Percentiles rank a stretch among this genome's conserved stretches.
phyloP scores from a whole-genome alignment of 2,888 invertebrate genomes.

The Torymus aiolomorphi region DNA sequence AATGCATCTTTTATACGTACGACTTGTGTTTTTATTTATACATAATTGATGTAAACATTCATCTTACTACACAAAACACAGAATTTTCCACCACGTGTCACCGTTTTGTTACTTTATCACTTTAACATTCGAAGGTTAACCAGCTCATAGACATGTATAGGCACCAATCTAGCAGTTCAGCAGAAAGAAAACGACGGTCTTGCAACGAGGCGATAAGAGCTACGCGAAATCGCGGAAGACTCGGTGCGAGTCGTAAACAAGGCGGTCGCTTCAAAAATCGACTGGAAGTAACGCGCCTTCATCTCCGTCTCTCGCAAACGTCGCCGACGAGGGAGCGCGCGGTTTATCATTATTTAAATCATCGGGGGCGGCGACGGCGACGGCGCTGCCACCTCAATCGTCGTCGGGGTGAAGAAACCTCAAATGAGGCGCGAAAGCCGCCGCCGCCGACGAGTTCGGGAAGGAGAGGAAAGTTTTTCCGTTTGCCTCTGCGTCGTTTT shows the following conservation, averaged over 20 bases:
- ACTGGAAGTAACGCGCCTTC: conserved; percentile 53
- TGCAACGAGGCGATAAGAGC: conserved; percentile 47
- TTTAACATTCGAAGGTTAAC: too few species aligned
- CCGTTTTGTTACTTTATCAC: too few species aligned
- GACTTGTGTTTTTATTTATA: too few species aligned
- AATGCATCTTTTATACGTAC: too few species aligned
- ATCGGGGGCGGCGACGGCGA: conserved; percentile 34
- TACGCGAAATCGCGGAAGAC: conserved; percentile 22
- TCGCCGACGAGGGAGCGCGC: not conserved
- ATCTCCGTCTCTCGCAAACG: conserved; percentile 6
- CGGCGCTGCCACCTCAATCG: conserved; percentile 54
- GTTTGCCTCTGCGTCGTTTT: conserved; percentile 49
- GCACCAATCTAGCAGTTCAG: too few species aligned
- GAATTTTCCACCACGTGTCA: too few species aligned
- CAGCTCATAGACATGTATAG: too few species aligned
- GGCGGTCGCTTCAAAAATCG: conserved; percentile 49
- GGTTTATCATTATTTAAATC: conserved; percentile 60
- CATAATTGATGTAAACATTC: too few species aligned
- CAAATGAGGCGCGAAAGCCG: conserved; percentile 69
- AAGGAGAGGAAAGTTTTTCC: conserved; percentile 52
- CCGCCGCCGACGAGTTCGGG: not conserved
- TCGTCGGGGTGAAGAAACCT: conserved; percentile 61
- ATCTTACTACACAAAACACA: too few species aligned
- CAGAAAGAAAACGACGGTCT: conserved; percentile 5
- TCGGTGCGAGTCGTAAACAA: conserved; percentile 43